These are phyloP conservation scores for Rhinolophus ferrumequinum DNA, from an alignment of 2,113 vertebrate species.

Conservation along the genomic window DNA sequence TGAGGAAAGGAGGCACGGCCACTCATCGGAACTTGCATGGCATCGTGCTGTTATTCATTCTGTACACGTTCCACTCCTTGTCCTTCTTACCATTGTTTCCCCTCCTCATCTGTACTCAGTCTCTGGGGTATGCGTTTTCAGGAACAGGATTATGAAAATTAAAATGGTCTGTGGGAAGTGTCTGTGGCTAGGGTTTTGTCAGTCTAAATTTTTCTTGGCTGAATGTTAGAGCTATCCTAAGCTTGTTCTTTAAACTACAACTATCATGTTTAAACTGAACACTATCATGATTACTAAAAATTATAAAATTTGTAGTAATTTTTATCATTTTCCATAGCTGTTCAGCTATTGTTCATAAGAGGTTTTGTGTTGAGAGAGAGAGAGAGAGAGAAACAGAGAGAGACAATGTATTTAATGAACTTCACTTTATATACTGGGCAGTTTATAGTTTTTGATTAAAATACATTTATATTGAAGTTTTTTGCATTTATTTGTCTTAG, in stretches of 20 bases:
- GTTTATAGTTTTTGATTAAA: constrained; percentile 23
- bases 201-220: neutral
- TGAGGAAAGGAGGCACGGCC: neutral
- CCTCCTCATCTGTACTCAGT: neutral
- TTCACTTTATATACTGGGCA: neutral
- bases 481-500: neutral
- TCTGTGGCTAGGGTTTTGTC: neutral
- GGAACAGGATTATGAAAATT: neutral
- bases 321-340: neutral
- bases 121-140: rapidly evolving
- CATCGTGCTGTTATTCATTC: rapidly evolving
- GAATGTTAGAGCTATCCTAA: neutral
- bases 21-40: rapidly evolving
- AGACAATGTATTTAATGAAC: neutral
- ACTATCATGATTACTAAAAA: neutral
- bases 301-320: neutral
- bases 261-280: neutral
- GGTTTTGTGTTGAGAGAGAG: neutral
- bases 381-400: too few species aligned
- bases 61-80: rapidly evolving
- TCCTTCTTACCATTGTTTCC: neutral
- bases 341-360: neutral
- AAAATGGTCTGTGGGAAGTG: neutral
- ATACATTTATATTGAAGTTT: neutral
- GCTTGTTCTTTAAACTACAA: neutral